Conservation (phyloP, 2,888 invertebrate genomes). For the Meta bourneti region DNA sequence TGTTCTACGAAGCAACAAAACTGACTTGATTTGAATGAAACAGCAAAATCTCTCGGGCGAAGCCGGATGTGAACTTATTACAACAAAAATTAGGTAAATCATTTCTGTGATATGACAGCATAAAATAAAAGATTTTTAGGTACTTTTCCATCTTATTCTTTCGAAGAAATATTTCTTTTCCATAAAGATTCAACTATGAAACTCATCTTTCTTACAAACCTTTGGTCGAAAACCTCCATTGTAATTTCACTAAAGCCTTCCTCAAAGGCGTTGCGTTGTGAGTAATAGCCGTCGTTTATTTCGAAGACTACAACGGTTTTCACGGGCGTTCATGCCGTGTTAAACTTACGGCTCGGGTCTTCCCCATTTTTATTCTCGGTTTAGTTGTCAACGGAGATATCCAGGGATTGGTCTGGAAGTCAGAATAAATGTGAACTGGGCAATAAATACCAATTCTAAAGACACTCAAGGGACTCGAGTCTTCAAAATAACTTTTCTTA, state of each 20-base stretch:
- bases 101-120: no score
- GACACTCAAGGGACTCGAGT: conserved; percentile 4
- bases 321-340: conserved; percentile 24
- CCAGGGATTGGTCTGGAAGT: neutral
- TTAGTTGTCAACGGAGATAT: conserved; percentile 33
- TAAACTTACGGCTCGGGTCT: conserved; percentile 14
- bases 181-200: neutral
- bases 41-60: no score
- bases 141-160: neutral
- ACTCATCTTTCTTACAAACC: neutral
- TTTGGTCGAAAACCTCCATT: neutral
- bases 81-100: no score
- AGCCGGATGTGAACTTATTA: no score
- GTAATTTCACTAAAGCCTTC: conserved; percentile 40
- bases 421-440: neutral
- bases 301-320: conserved; percentile 25
- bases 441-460: conserved; percentile 29
- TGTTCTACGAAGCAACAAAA: no score
- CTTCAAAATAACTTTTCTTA: conserved; percentile 2
- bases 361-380: conserved; percentile 29
- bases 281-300: conserved; percentile 49
- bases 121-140: neutral
- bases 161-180: neutral
- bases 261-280: conserved; percentile 28
- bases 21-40: no score